phyloP scores from a whole-genome alignment of 1,140 invertebrate genomes.

The Watersipora subatra region DNA sequence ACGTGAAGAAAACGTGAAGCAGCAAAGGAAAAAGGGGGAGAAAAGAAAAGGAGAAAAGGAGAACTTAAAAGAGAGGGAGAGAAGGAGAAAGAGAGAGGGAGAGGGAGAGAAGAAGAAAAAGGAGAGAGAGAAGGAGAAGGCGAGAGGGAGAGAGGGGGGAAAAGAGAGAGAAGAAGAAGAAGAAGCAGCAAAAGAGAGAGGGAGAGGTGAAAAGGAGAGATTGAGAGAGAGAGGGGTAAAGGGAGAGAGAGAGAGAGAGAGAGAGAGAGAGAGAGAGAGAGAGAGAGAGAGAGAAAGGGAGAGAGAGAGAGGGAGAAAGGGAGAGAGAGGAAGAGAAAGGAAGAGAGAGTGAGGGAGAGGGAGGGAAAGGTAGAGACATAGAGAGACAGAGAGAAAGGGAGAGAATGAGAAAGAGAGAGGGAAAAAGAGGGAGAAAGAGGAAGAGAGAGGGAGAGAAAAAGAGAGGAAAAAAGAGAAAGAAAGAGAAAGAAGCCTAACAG shows the following conservation, averaged over 20 bases:
- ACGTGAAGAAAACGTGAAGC: too few relatives aligned
- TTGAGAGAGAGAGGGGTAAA: too few relatives aligned
- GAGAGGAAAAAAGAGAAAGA: neutral
- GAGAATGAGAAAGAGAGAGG: too few relatives aligned
- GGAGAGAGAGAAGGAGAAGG: neutral
- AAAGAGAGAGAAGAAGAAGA: conserved; percentile 8
- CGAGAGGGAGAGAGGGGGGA: neutral
- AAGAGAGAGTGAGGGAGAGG: neutral
- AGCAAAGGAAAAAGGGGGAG: too few relatives aligned
- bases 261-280: neutral
- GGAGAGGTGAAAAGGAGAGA: too few relatives aligned
- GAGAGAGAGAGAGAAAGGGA: neutral
- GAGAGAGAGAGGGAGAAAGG: neutral
- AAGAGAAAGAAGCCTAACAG: neutral
- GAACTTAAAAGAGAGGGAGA: too few relatives aligned
- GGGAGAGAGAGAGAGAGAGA: neutral
- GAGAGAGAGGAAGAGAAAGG: neutral
- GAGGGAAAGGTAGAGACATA: too few relatives aligned
- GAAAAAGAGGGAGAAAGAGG: neutral
- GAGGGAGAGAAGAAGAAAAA: neutral
- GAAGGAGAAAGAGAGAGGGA: neutral
- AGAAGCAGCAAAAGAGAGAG: neutral
- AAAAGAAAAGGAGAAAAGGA: too few relatives aligned
- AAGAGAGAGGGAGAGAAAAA: conserved; percentile 3
- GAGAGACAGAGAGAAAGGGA: too few relatives aligned